A percentile compares a stretch with the other conserved stretches of the same genome.
Evolutionary conservation across 2,888 invertebrate species (phyloP).

Genomic region (Noctua janthe): DNA sequence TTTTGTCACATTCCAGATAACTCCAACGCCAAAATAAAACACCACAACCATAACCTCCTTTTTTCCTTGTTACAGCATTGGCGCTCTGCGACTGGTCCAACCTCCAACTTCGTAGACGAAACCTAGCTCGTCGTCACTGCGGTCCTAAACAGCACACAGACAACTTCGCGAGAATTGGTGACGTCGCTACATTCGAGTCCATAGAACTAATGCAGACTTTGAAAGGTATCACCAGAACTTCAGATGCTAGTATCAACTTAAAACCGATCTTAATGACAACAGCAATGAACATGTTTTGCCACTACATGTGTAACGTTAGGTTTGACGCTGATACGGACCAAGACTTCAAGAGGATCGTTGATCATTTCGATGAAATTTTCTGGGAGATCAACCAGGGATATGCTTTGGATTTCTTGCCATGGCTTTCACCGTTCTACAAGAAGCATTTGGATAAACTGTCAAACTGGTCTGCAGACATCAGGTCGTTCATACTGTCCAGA

Average conservation of each 20-base stretch:
- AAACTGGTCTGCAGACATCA: constrained; percentile 92
- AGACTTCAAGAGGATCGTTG: constrained; percentile 92
- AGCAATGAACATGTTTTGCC: constrained; percentile 95
- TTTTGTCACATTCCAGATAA: not conserved
- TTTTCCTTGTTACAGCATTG: constrained; percentile 91
- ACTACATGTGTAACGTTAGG: constrained; percentile 96
- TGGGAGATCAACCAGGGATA: constrained; percentile 98
- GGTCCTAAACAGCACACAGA: constrained; percentile 94
- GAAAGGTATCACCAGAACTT: constrained; percentile 80
- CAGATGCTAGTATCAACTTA: constrained; percentile 88
- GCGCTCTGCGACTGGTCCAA: constrained; percentile 97
- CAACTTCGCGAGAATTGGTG: constrained; percentile 93
- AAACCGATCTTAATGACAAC: constrained; percentile 94
- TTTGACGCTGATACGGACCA: constrained; percentile 92
- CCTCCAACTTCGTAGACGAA: constrained; percentile 94
- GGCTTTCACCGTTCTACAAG: constrained; percentile 93
- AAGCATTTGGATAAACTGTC: constrained; percentile 92
- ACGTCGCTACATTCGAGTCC: constrained; percentile 92
- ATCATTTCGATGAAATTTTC: constrained; percentile 96
- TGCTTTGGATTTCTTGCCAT: constrained; percentile 96
- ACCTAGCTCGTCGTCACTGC: constrained; percentile 94
- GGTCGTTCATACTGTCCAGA: constrained; percentile 93
- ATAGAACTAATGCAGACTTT: constrained; percentile 91
- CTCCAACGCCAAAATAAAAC: not conserved
- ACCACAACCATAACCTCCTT: not conserved